A percentile compares a stretch with the other conserved stretches of the same genome.
These are phyloP conservation scores for Poecile atricapillus DNA, from an alignment of 2,113 vertebrate species.

Conservation along the genomic window DNA sequence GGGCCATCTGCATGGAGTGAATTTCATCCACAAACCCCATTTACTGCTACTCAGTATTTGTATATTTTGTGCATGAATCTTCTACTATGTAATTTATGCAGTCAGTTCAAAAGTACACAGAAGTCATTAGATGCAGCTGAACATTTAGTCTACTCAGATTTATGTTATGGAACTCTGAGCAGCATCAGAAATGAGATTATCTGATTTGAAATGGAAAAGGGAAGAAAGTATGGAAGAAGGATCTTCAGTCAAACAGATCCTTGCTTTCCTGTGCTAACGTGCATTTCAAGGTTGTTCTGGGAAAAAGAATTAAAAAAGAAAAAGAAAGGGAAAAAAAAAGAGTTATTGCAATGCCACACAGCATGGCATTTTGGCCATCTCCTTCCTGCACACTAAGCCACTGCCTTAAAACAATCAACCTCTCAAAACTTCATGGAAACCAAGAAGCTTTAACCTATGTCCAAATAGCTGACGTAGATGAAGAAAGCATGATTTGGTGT, in stretches of 20 bases:
- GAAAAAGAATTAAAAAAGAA: neutral
- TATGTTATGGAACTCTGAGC: neutral
- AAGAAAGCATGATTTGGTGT: neutral
- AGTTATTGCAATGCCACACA: neutral
- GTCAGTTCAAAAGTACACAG: conserved; percentile 27
- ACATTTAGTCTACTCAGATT: conserved; percentile 4
- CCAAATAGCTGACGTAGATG: accelerated
- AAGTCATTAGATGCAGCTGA: conserved; percentile 38
- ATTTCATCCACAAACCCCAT: conserved; percentile 11
- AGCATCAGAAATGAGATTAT: conserved; percentile 32
- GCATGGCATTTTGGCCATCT: neutral
- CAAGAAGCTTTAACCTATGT: neutral
- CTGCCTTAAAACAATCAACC: neutral
- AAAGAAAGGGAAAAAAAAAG: neutral
- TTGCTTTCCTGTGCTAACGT: neutral
- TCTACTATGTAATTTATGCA: conserved; percentile 20
- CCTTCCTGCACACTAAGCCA: neutral
- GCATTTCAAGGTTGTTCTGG: neutral
- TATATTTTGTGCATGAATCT: conserved; percentile 26
- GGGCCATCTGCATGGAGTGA: neutral
- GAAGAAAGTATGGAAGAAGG: neutral
- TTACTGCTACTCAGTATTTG: conserved; percentile 20
- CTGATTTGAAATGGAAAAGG: neutral
- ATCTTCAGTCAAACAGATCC: neutral
- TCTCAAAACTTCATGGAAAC: neutral